phyloP scores from a whole-genome alignment of 1,140 invertebrate species.

The Drosophila quadrilineata region DNA sequence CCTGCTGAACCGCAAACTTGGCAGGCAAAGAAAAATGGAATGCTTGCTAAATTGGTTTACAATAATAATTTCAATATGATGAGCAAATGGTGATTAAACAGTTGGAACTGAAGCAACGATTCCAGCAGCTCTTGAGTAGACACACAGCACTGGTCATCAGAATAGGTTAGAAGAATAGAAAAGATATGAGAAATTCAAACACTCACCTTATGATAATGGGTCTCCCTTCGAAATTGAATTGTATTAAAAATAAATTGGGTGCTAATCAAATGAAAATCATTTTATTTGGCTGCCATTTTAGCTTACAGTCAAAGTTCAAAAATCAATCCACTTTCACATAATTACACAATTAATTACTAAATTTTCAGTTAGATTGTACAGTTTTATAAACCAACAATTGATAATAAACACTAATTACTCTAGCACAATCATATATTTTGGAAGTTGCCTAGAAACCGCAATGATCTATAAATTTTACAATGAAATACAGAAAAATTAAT shows the following conservation, averaged over 20 bases:
- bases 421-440: conserved; percentile 45
- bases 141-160: not conserved
- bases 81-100: conserved; percentile 5
- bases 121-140: not conserved
- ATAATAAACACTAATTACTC: conserved; percentile 25
- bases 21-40: not conserved
- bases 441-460: conserved; percentile 57
- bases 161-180: no score
- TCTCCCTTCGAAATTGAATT: not conserved
- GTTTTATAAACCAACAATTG: conserved; percentile 50
- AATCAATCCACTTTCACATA: conserved; percentile 37
- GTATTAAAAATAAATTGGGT: no score
- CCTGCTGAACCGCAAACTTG: conserved; percentile 22
- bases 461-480: conserved; percentile 15
- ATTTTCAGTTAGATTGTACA: conserved; percentile 45
- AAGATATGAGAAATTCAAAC: no score
- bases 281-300: conserved; percentile 62
- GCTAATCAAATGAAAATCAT: conserved; percentile 49
- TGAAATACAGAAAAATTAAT: conserved; percentile 2
- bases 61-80: conserved; percentile 29
- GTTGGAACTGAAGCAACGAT: no score
- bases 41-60: conserved; percentile 13
- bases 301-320: conserved; percentile 38
- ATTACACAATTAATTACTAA: conserved; percentile 40
- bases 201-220: not conserved